A percentile compares a stretch with the other conserved stretches of the same genome.
phyloP scores from a whole-genome alignment of 2,888 invertebrate species.

The Rosalia funebris region DNA sequence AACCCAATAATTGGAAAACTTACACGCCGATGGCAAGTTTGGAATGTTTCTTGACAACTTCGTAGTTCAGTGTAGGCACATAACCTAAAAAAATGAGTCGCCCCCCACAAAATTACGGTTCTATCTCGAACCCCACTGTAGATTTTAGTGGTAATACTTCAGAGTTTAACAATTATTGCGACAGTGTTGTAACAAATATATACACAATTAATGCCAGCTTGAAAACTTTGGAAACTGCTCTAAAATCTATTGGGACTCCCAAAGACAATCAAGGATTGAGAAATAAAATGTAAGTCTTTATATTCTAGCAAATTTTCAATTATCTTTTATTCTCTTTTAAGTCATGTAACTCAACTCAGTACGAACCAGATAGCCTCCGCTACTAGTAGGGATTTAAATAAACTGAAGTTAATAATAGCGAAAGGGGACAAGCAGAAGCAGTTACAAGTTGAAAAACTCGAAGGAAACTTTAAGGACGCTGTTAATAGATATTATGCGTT shows the following conservation, averaged over 20 bases:
- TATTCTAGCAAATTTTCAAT: neutral
- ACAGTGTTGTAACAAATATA: slow-evolving; percentile 84
- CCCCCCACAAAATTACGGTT: slow-evolving; percentile 58
- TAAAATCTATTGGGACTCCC: slow-evolving; percentile 79
- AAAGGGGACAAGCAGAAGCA: slow-evolving; percentile 82
- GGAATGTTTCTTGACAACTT: too few species aligned
- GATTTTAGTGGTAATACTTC: slow-evolving; percentile 77
- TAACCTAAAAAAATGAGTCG: slow-evolving; percentile 51
- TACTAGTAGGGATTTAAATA: slow-evolving; percentile 78
- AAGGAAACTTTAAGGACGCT: slow-evolving; percentile 83
- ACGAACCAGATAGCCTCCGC: slow-evolving; percentile 79
- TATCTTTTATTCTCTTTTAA: slow-evolving; percentile 55
- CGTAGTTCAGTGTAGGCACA: too few species aligned
- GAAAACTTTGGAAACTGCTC: slow-evolving; percentile 76
- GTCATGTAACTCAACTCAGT: slow-evolving; percentile 78
- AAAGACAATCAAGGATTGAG: slow-evolving; percentile 77
- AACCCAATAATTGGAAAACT: too few species aligned
- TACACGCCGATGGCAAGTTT: too few species aligned
- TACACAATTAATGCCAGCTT: slow-evolving; percentile 80
- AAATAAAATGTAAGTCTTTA: slow-evolving; percentile 70
- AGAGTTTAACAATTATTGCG: slow-evolving; percentile 81
- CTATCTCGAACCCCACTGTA: slow-evolving; percentile 70
- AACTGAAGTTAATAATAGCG: slow-evolving; percentile 75
- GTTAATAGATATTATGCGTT: slow-evolving; percentile 75
- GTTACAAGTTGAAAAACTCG: slow-evolving; percentile 84